Evolutionary conservation across 2,888 invertebrate species (phyloP).

Genomic region (Phyllotreta cruciferae): DNA sequence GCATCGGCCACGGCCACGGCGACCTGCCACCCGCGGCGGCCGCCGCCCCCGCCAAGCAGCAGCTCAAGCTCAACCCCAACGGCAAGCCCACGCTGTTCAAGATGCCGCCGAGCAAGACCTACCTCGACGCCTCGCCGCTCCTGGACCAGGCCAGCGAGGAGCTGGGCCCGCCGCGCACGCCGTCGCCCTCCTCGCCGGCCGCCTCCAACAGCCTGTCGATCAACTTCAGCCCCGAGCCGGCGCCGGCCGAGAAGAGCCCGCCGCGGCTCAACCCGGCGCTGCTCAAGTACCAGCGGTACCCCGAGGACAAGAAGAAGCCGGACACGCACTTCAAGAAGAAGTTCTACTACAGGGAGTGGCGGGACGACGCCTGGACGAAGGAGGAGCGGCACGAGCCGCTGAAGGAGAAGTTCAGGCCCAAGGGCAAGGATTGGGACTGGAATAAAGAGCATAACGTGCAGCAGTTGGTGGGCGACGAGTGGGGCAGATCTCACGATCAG

Average conservation of each 20-base stretch:
- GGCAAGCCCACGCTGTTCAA: slow-evolving; percentile 56
- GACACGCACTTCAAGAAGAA: slow-evolving; percentile 85
- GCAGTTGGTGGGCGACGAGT: slow-evolving; percentile 44
- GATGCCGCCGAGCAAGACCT: slow-evolving; percentile 59
- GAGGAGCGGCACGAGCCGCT: slow-evolving; percentile 48
- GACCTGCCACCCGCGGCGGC: slow-evolving; percentile 63
- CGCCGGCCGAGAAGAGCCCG: slow-evolving; percentile 53
- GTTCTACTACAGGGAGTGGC: slow-evolving; percentile 76
- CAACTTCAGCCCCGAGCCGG: slow-evolving; percentile 52
- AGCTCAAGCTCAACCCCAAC: slow-evolving; percentile 55
- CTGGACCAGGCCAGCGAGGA: slow-evolving; percentile 60
- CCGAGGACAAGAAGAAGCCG: slow-evolving; percentile 58
- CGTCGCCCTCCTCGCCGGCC: slow-evolving; percentile 63
- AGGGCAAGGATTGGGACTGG: slow-evolving; percentile 79
- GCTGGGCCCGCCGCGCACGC: slow-evolving; percentile 65
- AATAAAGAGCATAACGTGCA: slow-evolving; percentile 54
- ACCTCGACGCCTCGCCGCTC: slow-evolving; percentile 62
- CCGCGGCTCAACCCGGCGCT: slow-evolving; percentile 63
- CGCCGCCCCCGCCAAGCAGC: slow-evolving; percentile 53
- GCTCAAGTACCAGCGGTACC: slow-evolving; percentile 68
- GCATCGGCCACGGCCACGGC: slow-evolving; percentile 77
- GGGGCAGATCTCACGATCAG: slow-evolving; percentile 53
- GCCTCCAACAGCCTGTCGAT: slow-evolving; percentile 56
- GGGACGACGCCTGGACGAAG: slow-evolving; percentile 58
- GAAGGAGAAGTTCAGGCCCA: slow-evolving; percentile 73